These are phyloP conservation scores for Empidonax alnorum DNA, from an alignment of 2,113 vertebrate species.

Conservation along the genomic window DNA sequence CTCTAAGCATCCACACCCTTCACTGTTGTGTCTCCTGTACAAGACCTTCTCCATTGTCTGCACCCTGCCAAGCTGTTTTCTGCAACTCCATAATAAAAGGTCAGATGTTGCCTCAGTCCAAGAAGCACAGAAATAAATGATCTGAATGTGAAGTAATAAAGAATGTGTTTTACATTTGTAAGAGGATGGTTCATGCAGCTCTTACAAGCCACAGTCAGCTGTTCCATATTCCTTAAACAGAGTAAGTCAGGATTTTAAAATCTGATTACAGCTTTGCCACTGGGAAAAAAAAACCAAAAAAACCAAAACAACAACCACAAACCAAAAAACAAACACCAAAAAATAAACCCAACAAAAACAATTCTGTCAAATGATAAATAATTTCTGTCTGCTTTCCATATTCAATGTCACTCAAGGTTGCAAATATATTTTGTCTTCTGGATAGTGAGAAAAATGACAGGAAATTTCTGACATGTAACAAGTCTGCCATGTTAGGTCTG, in stretches of 20 bases:
- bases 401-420: constrained; percentile 76
- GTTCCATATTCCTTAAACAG: neutral
- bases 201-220: neutral
- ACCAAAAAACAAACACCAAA: no score
- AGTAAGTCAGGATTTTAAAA: neutral
- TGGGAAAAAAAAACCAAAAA: neutral
- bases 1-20: neutral
- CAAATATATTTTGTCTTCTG: constrained; percentile 72
- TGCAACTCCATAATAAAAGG: neutral
- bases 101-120: constrained; percentile 1
- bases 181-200: neutral
- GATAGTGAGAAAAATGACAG: constrained; percentile 72
- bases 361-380: constrained; percentile 52
- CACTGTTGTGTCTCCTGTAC: neutral
- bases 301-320: no score
- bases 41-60: neutral
- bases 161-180: neutral
- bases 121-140: neutral
- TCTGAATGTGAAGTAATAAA: neutral
- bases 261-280: neutral
- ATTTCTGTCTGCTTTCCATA: constrained; percentile 66
- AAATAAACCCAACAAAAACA: neutral
- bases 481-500: constrained; percentile 70
- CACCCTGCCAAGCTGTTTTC: neutral
- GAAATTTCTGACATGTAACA: constrained; percentile 69